Evolutionary conservation across 2,797 vertebrate genomes (phyloP), one percentile per base, ranked within the genome.

Genomic region (Morus bassanus): DNA sequence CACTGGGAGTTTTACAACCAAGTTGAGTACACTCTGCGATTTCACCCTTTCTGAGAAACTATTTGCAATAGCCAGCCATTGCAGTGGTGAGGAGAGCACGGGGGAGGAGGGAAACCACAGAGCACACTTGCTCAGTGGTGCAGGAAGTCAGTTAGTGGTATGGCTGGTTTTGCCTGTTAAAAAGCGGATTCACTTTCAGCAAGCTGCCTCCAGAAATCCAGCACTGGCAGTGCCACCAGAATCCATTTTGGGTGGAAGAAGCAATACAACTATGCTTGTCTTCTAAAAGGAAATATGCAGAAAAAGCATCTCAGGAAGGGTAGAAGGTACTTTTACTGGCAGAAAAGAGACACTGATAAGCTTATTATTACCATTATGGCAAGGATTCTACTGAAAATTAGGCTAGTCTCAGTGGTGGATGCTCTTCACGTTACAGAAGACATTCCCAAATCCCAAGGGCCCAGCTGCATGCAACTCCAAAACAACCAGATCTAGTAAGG

Each of bases 71-170:
- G 33, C 30, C 27, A 28, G 30, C 5, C 28, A 1, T 2, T 33
- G 69, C 77, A 39, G 64, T 0, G 0, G 31, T 2, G 48, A 50
- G 61, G 33, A 28, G 60, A 46, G 51, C 23, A 8, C 0, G 2
- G 30, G 59, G 61, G 37, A 80, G n/a, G 2, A 41, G 18, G 76
- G 57, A 50, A 88, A 75, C 12, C 53, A 6, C 65, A 57, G 72
- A 4, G 4, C 0, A 0, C 3, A 0, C 46, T 48, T 8, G 54
- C 51, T 15, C 35, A 3, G 37, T 3, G 56, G 19, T 1, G 3
- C 16, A 57, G 78, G 90, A 73, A 31, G 6, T 3, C 64, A 18
- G 63, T 2, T 48, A 9, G 4, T 3, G 41, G 50, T 21, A 56
- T 1, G 0, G 67, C 39, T 78, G 63, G 11, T 39, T 53, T 70